Conservation (phyloP, 2,797 vertebrate species). For the Sebastes alutus region DNA sequence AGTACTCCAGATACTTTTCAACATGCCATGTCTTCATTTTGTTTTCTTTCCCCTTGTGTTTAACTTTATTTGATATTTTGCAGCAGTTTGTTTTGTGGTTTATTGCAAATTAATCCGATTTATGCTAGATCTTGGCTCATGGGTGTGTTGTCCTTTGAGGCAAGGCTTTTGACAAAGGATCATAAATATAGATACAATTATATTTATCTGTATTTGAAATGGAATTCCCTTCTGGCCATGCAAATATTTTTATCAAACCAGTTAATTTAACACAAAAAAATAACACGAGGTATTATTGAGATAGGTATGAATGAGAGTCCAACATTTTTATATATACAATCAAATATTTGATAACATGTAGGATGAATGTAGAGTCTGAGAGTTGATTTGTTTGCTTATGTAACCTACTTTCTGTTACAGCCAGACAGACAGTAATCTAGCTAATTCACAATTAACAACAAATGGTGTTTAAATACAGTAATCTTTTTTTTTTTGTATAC, state of each 20-base stretch:
- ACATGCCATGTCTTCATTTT: not conserved
- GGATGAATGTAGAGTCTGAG: too few species aligned
- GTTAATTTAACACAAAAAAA: not conserved
- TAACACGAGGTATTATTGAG: too few species aligned
- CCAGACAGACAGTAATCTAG: too few species aligned
- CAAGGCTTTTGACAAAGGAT: not conserved
- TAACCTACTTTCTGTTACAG: not conserved
- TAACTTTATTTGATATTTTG: conserved; percentile 1
- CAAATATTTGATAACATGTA: too few species aligned
- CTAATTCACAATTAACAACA: too few species aligned
- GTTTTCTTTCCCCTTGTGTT: conserved; percentile 1
- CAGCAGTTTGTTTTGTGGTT: not conserved
- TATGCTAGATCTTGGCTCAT: not conserved
- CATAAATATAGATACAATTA: not conserved
- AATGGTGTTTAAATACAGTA: too few species aligned
- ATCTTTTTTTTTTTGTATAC: too few species aligned
- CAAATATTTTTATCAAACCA: not conserved
- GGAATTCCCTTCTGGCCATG: conserved; percentile 12
- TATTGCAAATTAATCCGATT: conserved; percentile 9
- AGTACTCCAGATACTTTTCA: not conserved
- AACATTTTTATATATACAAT: too few species aligned
- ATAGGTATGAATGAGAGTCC: too few species aligned
- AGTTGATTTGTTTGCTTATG: not conserved
- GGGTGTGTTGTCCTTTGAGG: not conserved
- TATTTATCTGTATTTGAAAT: not conserved